Evolutionary conservation across 2,113 vertebrate species (phyloP).

Genomic region (Eretmodus cyanostictus): DNA sequence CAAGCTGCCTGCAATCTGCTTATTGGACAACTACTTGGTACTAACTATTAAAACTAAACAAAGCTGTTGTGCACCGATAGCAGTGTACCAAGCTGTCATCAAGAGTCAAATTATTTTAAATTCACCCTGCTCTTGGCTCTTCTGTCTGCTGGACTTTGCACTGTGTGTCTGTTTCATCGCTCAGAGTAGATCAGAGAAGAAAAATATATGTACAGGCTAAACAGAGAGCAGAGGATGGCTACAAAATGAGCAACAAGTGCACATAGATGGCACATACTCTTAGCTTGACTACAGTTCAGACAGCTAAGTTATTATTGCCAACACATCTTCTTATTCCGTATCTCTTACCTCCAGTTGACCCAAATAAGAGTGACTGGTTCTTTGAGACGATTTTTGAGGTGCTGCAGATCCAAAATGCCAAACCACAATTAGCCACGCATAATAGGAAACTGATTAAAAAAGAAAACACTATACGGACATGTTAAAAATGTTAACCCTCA

Average conservation of each 20-base stretch:
- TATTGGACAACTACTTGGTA: neutral
- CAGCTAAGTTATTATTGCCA: neutral
- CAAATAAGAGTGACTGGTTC: neutral
- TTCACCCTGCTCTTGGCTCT: neutral
- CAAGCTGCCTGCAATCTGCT: neutral
- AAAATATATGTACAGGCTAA: neutral
- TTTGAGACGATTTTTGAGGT: neutral
- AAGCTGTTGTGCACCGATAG: neutral
- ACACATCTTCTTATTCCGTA: neutral
- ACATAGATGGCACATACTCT: neutral
- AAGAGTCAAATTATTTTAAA: neutral
- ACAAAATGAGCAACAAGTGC: neutral
- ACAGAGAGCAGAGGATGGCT: neutral
- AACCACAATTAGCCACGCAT: neutral
- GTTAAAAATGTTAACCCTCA: neutral
- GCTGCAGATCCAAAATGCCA: neutral
- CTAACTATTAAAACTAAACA: neutral
- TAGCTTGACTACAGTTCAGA: neutral
- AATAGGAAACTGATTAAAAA: accelerated
- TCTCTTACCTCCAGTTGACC: neutral
- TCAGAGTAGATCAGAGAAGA: neutral
- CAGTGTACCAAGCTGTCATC: neutral
- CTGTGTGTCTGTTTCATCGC: neutral
- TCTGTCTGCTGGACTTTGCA: neutral
- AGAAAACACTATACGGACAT: neutral